Conservation (phyloP, 2,888 invertebrate species). For the Sphecodes monilicornis region DNA sequence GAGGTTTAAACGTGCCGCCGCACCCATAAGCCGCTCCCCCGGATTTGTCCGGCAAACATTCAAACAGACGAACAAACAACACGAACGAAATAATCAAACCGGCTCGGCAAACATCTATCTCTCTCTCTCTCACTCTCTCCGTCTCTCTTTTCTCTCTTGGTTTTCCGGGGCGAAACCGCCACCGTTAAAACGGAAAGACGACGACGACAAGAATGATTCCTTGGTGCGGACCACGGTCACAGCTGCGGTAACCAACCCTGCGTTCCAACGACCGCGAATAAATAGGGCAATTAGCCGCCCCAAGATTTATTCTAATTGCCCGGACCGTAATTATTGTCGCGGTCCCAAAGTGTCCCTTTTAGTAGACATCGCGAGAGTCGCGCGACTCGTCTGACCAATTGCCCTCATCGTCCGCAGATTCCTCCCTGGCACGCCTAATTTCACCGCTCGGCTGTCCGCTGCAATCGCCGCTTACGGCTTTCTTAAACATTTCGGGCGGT, state of each 20-base stretch:
- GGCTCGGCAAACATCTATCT: slow-evolving; percentile 7
- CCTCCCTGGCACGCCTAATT: background rate
- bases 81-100: slow-evolving; percentile 32
- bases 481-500: background rate
- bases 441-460: background rate
- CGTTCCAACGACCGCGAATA: slow-evolving; percentile 68
- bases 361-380: background rate
- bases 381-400: background rate
- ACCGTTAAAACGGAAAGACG: slow-evolving; percentile 26
- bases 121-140: background rate
- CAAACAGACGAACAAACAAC: slow-evolving; percentile 36
- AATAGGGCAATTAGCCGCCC: slow-evolving; percentile 78
- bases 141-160: background rate
- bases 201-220: slow-evolving; percentile 31
- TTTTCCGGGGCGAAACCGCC: background rate
- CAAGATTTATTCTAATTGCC: slow-evolving; percentile 80
- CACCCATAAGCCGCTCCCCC: slow-evolving; percentile 30
- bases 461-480: background rate
- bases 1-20: slow-evolving; percentile 9
- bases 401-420: background rate
- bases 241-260: slow-evolving; percentile 30
- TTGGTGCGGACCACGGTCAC: slow-evolving; percentile 26
- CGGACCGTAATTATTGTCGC: slow-evolving; percentile 77
- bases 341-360: slow-evolving; percentile 70
- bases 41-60: slow-evolving; percentile 40